Base-by-base conservation (phyloP, 1,140 invertebrate species). In the Eubasilissa regina region DNA sequence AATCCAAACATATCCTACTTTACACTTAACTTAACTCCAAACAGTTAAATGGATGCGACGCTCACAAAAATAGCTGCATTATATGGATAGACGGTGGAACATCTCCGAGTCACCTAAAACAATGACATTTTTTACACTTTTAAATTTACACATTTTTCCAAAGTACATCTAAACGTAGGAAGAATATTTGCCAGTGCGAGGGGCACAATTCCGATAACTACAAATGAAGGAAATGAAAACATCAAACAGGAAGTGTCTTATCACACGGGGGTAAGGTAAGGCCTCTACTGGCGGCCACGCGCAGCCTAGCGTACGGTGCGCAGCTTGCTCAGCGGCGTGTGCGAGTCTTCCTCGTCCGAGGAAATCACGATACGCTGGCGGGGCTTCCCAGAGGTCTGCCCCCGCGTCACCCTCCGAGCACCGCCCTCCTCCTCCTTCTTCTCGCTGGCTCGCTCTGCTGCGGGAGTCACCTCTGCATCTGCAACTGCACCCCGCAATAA, bases 361-460 rank as follows among this genome's bases (percentile, higher is more conserved):
- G 88, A 89, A 82, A 89, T 89, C 12, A 89, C 87, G 84, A 89
- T 89, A 78, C 87, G 87, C 83, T 89, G 87, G 0, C 87, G 87
- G 78, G 88, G 87, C 85, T 88, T 88, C 66, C 87, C 87, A 77
- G 88, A 88, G 56, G 88, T 89, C 79, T 88, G 87, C 55, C 88
- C 88, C 78, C 88, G 87, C 74, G 88, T 89, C 86, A 89, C 86
- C 51, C 88, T 86, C 77, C 88, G 85, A 73, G 81, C 85, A 10
- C 25, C 6, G 25, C 25, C 25, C 1, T 35, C 25, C 25, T 35
- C 25, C 25, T 78, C 79, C n/a, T 83, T 83, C 51, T 66, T 78
- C 17, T 73, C 80, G 25, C 25, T 58, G 75, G 70, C 35, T 6
- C 25, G 17, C 55, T 45, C 66, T 3, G 10, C 17, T 19, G 15